A percentile compares a stretch with the other conserved stretches of the same genome.
Evolutionary conservation across 2,113 vertebrate genomes (phyloP).

Genomic region (Salvator merianae): DNA sequence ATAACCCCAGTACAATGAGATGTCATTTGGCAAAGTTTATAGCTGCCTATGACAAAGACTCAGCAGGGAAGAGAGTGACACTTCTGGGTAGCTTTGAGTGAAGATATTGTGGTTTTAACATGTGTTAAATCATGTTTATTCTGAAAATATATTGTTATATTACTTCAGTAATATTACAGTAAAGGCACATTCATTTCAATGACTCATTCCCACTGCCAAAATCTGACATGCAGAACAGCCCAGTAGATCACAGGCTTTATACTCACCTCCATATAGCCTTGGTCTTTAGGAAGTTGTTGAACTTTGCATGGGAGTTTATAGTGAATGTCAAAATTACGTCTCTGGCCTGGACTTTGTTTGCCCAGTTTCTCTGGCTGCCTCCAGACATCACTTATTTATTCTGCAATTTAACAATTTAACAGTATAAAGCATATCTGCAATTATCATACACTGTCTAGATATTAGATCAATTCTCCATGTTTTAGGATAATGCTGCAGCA

Average conservation of each 20-base stretch:
- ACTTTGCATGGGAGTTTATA: background rate
- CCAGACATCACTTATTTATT: too few relatives aligned
- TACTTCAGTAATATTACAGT: constrained; percentile 21
- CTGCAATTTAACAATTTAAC: too few relatives aligned
- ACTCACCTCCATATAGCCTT: background rate
- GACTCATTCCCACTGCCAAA: constrained; percentile 11
- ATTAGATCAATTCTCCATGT: too few relatives aligned
- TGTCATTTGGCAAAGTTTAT: constrained; percentile 22
- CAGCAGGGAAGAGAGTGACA: background rate
- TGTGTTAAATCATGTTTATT: constrained; percentile 28
- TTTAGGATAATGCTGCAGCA: too few relatives aligned
- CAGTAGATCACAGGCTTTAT: background rate
- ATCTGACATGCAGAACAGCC: background rate
- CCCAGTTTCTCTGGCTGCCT: background rate
- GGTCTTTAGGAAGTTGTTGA: constrained; percentile 2
- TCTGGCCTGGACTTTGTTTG: background rate
- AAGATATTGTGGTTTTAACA: background rate
- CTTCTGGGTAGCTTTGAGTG: background rate
- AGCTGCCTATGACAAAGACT: constrained; percentile 21
- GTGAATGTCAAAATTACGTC: background rate
- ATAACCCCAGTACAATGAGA: background rate
- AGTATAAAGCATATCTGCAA: too few relatives aligned
- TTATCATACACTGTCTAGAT: too few relatives aligned
- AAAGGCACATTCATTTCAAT: constrained; percentile 24
- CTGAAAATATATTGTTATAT: constrained; percentile 27